Evolutionary conservation across 2,888 invertebrate species (phyloP), one percentile per base, ranked within the genome.

Genomic region (Hipparchia sbordonii): DNA sequence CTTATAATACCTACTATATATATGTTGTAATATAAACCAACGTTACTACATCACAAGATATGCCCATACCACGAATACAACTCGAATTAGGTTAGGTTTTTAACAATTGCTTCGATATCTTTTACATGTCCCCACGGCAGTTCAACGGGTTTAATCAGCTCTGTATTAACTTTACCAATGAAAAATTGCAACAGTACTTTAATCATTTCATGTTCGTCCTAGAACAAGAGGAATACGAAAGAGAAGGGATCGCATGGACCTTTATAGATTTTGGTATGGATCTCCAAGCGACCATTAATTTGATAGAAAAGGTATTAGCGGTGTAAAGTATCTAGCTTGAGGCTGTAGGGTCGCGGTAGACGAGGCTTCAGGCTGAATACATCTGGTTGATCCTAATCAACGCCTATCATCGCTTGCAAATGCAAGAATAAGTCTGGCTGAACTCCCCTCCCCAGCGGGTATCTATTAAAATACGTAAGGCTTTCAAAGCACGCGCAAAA

Each of bases 241-340:
- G 94, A 85, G 98, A 98, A 93, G 98, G 98, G 89, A 98, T 98
- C 94, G 95, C 97, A 88, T 99, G 98, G 98, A 95, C 95, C 82
- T 98, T 98, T 95, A 98, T 98, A 94, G 98, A 99, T 96, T 98
- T 98, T 94, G 98, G 98, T 93, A 97, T 98, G 97, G 98, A 98
- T 94, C 96, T 98, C 94, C 96, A 97, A 86, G 97, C 98, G 92
- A 98, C 98, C 96, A 98, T 98, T 94, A 98, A 98, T 93, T 95
- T 99, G 85, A 97, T 98, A 89, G 98, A 98, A 95, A 98, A 98
- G 97, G 97, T 97, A 97, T 98, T 87, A 85, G 80, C 84, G 80
- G 79, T 79, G 79, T 82, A 81, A 65, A 65, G 77, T 82, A 77
- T 79, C 79, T 79, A 85, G 88, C 86, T 89, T 87, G 81, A 85